These are phyloP conservation scores for Chaetodon trifasciatus DNA, from an alignment of 2,797 vertebrate species.

Conservation along the genomic window DNA sequence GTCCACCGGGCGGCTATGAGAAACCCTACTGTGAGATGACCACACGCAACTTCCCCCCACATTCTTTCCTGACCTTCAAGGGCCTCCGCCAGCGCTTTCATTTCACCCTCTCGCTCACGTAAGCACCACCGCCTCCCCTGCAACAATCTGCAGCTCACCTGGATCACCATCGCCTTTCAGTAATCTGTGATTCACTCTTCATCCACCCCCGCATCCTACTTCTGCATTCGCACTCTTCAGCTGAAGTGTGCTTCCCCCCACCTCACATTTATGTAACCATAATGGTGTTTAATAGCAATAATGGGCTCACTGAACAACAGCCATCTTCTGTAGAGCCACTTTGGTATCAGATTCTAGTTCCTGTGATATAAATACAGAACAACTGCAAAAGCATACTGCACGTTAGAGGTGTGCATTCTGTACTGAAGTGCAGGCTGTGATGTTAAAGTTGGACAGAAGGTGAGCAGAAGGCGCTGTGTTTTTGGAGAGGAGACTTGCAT, in stretches of 20 bases:
- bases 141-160: conserved; percentile 42
- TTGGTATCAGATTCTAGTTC: conserved; percentile 26
- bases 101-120: conserved; percentile 95
- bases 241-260: conserved; percentile 23
- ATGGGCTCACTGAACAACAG: conserved; percentile 65
- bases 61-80: conserved; percentile 94
- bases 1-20: conserved; percentile 90
- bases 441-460: conserved; percentile 19
- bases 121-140: conserved; percentile 74
- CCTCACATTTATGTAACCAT: conserved; percentile 67
- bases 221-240: conserved; percentile 28
- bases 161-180: conserved; percentile 27
- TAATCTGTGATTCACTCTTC: conserved; percentile 58
- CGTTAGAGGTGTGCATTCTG: conserved; percentile 2
- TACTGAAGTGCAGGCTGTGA: conserved; percentile 4
- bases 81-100: conserved; percentile 97
- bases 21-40: conserved; percentile 95
- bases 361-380: conserved; percentile 37
- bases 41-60: conserved; percentile 92
- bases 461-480: conserved; percentile 45
- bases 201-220: conserved; percentile 51
- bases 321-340: conserved; percentile 51
- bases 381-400: not conserved
- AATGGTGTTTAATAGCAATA: conserved; percentile 67
- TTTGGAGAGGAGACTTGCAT: conserved; percentile 50